Evolutionary conservation across 37 sponge, comb jelly and placozoan genomes (phyloP), one percentile per base, ranked within the genome.

Genomic region (Geodia barretti): DNA sequence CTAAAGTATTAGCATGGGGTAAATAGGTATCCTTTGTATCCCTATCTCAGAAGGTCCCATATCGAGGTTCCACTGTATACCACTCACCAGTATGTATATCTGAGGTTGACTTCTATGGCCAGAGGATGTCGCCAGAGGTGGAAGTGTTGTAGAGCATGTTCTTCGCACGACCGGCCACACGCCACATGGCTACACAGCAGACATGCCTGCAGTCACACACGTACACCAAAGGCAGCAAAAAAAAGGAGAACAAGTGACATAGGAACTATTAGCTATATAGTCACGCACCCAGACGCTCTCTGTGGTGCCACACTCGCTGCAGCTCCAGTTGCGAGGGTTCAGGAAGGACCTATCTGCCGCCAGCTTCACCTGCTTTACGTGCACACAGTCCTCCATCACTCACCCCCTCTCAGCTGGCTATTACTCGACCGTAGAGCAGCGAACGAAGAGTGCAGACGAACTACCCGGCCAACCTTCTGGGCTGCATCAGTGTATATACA

Each of bases 261-360:
- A n/a, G n/a, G n/a, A n/a, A n/a, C n/a, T n/a, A n/a, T n/a, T n/a
- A n/a, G n/a, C n/a, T n/a, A n/a, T n/a, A n/a, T n/a, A n/a, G n/a
- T 30, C 8, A 14, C 76, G 61, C 21, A 91, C 91, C 91, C 87
- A 86, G 4, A 91, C 91, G 28, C 75, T 75, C 28, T 86, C 87
- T 42, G 91, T 91, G 62, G 86, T 85, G 11, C 91, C 91, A 78
- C 91, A 91, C 2, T 77, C 79, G 20, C 11, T 0, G 40, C 91
- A 91, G 23, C 83, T 64, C 91, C 91, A 91, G 39, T 41, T 42
- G 20, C 91, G 72, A 32, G 91, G 91, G 67, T 86, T 91, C 3
- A 91, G 83, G 33, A 91, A 86, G 25, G 91, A 78, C 29, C 39
- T 78, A 36, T 89, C 79, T 3, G 31, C 32, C 1, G 80, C 81